These are phyloP conservation scores for Poeciliopsis presidionis DNA, from an alignment of 2,797 vertebrate genomes.

Conservation along the genomic window DNA sequence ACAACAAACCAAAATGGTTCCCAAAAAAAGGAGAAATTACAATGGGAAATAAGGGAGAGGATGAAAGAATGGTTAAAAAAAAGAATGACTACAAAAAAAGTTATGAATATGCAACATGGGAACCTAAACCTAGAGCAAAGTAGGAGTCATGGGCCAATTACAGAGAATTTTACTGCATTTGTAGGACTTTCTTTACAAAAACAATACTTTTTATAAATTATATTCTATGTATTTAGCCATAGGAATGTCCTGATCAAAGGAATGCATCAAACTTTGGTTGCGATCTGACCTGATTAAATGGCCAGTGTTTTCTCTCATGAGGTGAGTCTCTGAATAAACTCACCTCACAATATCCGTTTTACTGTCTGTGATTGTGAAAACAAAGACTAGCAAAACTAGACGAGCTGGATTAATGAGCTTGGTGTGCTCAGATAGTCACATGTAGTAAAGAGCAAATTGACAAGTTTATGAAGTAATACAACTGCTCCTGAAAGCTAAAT, in stretches of 20 bases:
- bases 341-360: background rate
- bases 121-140: constrained; percentile 54
- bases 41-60: constrained; percentile 87
- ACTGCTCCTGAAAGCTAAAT: background rate
- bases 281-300: background rate
- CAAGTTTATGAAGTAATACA: background rate
- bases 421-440: background rate
- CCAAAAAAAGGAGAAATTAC: constrained; percentile 87
- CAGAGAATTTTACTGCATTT: background rate
- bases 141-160: constrained; percentile 19
- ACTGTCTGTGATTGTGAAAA: background rate
- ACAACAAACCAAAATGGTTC: constrained; percentile 89
- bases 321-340: background rate
- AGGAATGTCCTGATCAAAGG: background rate
- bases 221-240: background rate
- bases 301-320: background rate
- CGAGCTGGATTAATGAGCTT: too few relatives aligned
- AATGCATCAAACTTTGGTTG: background rate
- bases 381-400: background rate
- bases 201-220: background rate
- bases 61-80: constrained; percentile 77
- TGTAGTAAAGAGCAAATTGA: background rate
- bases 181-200: background rate
- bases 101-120: constrained; percentile 85
- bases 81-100: constrained; percentile 69